Evolutionary conservation across 1,140 invertebrate genomes (phyloP).

Genomic region (Mercenaria mercenaria): DNA sequence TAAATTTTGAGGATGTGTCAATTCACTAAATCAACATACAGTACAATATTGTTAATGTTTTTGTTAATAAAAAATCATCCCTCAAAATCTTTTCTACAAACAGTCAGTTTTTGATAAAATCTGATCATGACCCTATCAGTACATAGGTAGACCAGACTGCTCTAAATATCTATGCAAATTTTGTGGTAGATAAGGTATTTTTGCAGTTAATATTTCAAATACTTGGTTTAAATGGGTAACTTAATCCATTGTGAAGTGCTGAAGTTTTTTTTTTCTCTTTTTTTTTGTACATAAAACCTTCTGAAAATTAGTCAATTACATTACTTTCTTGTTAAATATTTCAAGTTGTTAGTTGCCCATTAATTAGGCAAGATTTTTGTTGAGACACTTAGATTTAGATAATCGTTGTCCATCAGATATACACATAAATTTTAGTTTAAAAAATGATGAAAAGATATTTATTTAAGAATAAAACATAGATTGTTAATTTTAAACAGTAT

Average conservation of each 20-base stretch:
- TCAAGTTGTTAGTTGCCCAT: too few relatives aligned
- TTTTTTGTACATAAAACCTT: too few relatives aligned
- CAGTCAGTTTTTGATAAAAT: slow-evolving; percentile 5
- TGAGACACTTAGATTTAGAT: too few relatives aligned
- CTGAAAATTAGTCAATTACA: slow-evolving; percentile 13
- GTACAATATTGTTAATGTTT: neutral
- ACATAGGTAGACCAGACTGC: neutral
- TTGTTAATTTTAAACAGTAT: too few relatives aligned
- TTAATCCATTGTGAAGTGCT: slow-evolving; percentile 24
- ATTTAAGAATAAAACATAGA: too few relatives aligned
- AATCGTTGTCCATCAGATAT: too few relatives aligned
- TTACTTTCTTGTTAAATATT: neutral
- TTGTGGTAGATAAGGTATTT: neutral
- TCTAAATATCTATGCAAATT: neutral
- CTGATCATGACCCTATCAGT: neutral
- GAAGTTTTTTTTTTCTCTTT: neutral
- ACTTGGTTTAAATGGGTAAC: neutral
- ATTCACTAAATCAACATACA: slow-evolving; percentile 14
- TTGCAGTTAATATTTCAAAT: neutral
- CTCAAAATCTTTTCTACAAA: neutral
- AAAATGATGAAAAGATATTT: too few relatives aligned
- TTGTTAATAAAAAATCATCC: slow-evolving; percentile 9
- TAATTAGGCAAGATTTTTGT: too few relatives aligned
- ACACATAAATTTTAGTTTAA: too few relatives aligned
- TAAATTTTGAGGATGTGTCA: neutral